Evolutionary conservation across 2,797 vertebrate genomes (phyloP).

Genomic region (Acrossocheilus fasciatus): DNA sequence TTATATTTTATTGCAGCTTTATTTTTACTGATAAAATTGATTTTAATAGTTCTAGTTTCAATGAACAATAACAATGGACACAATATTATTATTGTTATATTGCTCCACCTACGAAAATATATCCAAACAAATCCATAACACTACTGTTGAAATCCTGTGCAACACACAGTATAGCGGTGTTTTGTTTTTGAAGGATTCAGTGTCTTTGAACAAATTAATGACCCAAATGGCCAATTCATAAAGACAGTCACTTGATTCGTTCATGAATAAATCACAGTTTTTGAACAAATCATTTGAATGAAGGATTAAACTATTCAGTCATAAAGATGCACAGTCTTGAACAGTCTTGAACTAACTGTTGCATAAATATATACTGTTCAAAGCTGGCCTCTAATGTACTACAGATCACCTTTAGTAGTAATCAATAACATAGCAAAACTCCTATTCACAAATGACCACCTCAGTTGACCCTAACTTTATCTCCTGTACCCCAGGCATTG

Average conservation of each 20-base stretch:
- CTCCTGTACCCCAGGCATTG: conserved; percentile 25
- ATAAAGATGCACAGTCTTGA: background rate
- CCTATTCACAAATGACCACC: conserved; percentile 26
- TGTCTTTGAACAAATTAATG: background rate
- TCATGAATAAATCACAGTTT: background rate
- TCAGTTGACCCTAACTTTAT: conserved; percentile 29
- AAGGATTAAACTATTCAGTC: background rate
- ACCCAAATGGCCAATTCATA: background rate
- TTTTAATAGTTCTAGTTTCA: too few relatives aligned
- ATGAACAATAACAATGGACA: too few relatives aligned
- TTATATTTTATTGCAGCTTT: too few relatives aligned
- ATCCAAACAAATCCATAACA: too few relatives aligned
- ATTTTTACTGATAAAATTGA: too few relatives aligned
- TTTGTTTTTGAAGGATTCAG: background rate
- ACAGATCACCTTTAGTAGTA: background rate
- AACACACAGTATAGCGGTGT: background rate
- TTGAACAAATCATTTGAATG: background rate
- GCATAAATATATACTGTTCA: background rate
- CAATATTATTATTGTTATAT: too few relatives aligned
- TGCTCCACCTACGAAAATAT: too few relatives aligned
- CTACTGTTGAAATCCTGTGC: background rate
- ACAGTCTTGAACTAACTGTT: background rate
- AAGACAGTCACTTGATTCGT: background rate
- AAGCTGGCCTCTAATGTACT: background rate
- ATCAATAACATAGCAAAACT: background rate